A percentile compares a stretch with the other conserved stretches of the same genome.
These are phyloP conservation scores for Zaprionus lachaisei DNA, from an alignment of 1,140 invertebrate genomes.

Conservation along the genomic window DNA sequence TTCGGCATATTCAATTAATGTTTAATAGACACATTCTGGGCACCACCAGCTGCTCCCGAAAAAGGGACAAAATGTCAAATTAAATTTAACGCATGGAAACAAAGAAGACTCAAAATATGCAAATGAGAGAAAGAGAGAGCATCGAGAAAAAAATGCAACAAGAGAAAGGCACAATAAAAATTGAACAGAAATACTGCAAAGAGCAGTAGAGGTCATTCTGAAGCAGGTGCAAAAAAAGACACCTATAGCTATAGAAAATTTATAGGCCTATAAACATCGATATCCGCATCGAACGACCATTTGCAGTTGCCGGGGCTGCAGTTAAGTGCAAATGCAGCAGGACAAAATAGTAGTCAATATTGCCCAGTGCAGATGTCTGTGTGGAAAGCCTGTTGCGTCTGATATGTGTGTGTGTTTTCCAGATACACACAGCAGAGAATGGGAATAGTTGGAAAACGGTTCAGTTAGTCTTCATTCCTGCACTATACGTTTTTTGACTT, in stretches of 20 bases:
- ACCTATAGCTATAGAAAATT: slow-evolving; percentile 12
- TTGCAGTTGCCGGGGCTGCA: slow-evolving; percentile 28
- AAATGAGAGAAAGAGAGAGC: not conserved
- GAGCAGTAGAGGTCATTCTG: slow-evolving; percentile 2
- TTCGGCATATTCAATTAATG: slow-evolving; percentile 66
- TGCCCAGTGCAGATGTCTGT: not conserved
- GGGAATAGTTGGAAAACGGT: not conserved
- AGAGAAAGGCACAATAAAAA: not conserved
- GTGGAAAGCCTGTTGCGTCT: not conserved
- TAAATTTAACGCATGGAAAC: slow-evolving; percentile 27
- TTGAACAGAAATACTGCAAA: not conserved
- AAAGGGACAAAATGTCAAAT: slow-evolving; percentile 30
- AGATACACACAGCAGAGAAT: not conserved
- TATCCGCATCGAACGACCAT: slow-evolving; percentile 16
- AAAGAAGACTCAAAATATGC: slow-evolving; percentile 1
- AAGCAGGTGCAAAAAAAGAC: slow-evolving; percentile 2
- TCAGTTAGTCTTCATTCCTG: not conserved
- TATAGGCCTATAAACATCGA: slow-evolving; percentile 28
- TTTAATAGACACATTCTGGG: slow-evolving; percentile 54
- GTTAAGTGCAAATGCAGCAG: slow-evolving; percentile 23
- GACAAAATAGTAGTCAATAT: slow-evolving; percentile 29
- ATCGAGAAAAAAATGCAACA: not conserved
- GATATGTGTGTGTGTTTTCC: not conserved
- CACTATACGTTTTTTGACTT: not conserved
- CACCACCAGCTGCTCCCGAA: slow-evolving; percentile 17